Evolutionary conservation across 2,113 vertebrate species (phyloP).

Genomic region (Chamaetylas fuelleborni): DNA sequence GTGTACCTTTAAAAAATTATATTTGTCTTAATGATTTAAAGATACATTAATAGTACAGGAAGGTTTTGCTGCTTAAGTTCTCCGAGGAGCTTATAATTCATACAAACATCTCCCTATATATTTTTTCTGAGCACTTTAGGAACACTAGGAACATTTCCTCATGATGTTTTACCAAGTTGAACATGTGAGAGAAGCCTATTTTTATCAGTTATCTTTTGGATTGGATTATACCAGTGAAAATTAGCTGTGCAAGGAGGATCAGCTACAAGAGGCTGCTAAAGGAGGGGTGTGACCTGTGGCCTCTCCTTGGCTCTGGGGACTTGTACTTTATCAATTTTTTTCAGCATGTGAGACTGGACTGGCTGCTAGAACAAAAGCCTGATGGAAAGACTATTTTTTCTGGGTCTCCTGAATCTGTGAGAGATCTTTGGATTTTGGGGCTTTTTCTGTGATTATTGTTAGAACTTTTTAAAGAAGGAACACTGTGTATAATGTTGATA

Average conservation of each 20-base stretch:
- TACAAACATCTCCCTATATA: background rate
- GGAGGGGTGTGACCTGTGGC: background rate
- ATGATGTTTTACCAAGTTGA: background rate
- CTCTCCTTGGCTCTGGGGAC: background rate
- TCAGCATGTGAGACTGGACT: background rate
- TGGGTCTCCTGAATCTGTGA: background rate
- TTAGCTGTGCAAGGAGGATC: conserved; percentile 20
- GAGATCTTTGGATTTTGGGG: background rate
- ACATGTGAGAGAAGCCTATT: background rate
- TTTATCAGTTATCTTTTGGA: conserved; percentile 20
- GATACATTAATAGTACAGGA: background rate
- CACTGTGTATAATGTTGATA: background rate
- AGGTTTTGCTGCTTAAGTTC: background rate
- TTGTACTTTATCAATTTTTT: background rate
- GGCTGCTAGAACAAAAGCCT: background rate
- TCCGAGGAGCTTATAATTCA: background rate
- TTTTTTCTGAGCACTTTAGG: background rate
- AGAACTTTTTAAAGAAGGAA: background rate
- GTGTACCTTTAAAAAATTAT: background rate
- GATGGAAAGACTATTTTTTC: background rate
- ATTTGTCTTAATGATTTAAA: background rate
- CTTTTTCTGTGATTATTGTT: background rate
- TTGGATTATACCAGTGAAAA: conserved; percentile 9
- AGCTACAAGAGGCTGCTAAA: background rate
- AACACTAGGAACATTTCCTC: background rate